Evolutionary conservation across 2,888 invertebrate species (phyloP).

Genomic region (Hetaerina titia): DNA sequence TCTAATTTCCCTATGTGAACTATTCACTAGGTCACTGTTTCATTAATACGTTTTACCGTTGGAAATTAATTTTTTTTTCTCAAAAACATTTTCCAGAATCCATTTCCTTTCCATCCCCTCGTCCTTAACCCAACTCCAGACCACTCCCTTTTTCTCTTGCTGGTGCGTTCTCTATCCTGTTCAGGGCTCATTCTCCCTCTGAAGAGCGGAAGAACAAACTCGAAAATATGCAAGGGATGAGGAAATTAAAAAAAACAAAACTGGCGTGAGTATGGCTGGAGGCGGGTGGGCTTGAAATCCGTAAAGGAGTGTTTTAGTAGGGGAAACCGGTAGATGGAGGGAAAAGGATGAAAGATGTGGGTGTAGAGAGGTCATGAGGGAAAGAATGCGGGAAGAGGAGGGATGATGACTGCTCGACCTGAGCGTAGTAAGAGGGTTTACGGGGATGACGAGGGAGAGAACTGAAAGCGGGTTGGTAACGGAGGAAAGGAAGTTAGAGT

Average conservation of each 20-base stretch:
- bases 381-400: not conserved
- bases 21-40: too few relatives aligned
- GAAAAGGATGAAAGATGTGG: not conserved
- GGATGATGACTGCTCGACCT: too few relatives aligned
- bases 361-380: constrained; percentile 17
- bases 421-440: too few relatives aligned
- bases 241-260: constrained; percentile 28
- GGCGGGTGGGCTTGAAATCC: not conserved
- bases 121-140: not conserved
- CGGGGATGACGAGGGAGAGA: constrained; percentile 11
- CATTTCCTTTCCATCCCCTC: not conserved
- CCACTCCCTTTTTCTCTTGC: not conserved
- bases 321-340: not conserved
- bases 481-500: not conserved
- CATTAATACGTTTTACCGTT: too few relatives aligned
- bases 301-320: not conserved
- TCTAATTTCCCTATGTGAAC: too few relatives aligned
- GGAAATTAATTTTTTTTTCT: too few relatives aligned
- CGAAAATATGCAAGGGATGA: constrained; percentile 18
- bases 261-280: not conserved
- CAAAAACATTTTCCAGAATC: not conserved
- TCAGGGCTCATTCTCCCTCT: not conserved
- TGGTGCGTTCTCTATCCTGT: not conserved
- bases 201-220: constrained; percentile 43
- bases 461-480: not conserved